Evolutionary conservation across 2,797 vertebrate genomes (phyloP).

Genomic region (Mallotus villosus): DNA sequence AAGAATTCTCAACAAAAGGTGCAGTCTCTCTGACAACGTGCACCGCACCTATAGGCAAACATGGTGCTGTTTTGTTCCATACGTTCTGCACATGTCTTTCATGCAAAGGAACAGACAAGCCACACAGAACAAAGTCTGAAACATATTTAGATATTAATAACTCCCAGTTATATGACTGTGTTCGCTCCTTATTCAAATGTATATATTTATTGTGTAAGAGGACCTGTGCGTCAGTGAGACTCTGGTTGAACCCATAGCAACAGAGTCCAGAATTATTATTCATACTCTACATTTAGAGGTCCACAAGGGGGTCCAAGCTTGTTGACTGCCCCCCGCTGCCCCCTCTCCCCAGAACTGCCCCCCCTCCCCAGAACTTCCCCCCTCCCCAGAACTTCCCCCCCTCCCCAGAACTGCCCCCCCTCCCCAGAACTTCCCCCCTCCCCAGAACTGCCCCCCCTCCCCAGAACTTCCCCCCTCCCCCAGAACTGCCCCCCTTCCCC

Average conservation of each 20-base stretch:
- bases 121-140: neutral
- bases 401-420: too few species aligned
- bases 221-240: neutral
- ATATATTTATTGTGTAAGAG: neutral
- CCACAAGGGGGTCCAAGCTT: neutral
- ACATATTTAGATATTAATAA: neutral
- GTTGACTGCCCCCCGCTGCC: too few species aligned
- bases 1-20: neutral
- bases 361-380: too few species aligned
- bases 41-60: neutral
- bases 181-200: neutral
- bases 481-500: too few species aligned
- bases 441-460: too few species aligned
- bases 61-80: too few species aligned
- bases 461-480: too few species aligned
- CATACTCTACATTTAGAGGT: too few species aligned
- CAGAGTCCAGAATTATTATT: too few species aligned
- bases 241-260: neutral
- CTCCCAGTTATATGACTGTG: neutral
- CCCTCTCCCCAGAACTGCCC: too few species aligned
- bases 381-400: too few species aligned
- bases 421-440: too few species aligned
- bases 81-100: neutral
- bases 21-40: neutral
- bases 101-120: neutral